Base-by-base conservation (phyloP, 2,113 vertebrate species). In the Trematocara variabile region DNA sequence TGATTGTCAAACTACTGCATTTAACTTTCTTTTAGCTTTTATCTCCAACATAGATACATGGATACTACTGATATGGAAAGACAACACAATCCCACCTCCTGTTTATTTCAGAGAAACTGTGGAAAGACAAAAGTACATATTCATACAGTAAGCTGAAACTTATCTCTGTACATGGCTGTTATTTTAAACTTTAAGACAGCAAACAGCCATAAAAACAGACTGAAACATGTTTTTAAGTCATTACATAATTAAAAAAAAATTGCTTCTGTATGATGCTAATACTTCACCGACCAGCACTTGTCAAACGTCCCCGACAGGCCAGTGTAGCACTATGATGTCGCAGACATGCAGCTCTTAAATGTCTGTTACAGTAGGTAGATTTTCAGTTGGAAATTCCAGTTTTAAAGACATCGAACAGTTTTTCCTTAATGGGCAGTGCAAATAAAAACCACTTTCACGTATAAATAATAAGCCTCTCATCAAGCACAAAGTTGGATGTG, bases 271-370 rank as follows among this genome's bases (percentile, higher is more conserved):
- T 9, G 6, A 80, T 10, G 75, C 52, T 50, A 82, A n/a, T 2
- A 10, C 84, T 70, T 82, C 88, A 90, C 79, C 77, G 82, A 87
- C 84, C 84, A 81, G 91, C 89, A 86, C 30, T 75, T 63, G 82
- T 84, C 55, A 3, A 20, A 4, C 22, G 10, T 81, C 11, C 28
- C 55, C 10, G 11, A 28, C 68, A 58, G 18, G 56, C 25, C 70
- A 65, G 12, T 10, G 77, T 8, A n/a, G 50, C 11, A 9, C 22
- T 6, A 11, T 54, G 52, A 6, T 6, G 20, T 5, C 10, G 7
- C n/a, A 52, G 13, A 46, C 13, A 7, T 14, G 13, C 39, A 83
- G 11, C 44, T 41, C 13, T 16, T 28, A 5, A 4, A 41, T 11
- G 46, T 41, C 28, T 3, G 12, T 46, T 34, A 78, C 41, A 83